Conservation (phyloP, 2,797 vertebrate species). For the Xyrichtys novacula region DNA sequence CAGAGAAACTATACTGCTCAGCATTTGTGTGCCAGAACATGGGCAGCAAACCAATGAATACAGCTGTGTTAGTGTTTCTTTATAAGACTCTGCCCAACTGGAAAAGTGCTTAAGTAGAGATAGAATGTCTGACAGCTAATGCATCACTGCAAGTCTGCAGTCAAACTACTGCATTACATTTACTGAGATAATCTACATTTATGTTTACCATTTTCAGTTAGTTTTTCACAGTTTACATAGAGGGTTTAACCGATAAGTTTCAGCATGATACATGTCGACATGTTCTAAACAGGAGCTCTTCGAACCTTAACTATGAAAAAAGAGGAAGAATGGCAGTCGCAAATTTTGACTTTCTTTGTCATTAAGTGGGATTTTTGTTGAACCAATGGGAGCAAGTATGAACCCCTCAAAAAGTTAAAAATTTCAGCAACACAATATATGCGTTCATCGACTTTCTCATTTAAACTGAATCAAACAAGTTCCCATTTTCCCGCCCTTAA, state of each 20-base stretch:
- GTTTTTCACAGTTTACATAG: too few species aligned
- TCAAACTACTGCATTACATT: background rate
- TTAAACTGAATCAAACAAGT: background rate
- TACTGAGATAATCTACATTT: too few species aligned
- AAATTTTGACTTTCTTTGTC: background rate
- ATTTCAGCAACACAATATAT: background rate
- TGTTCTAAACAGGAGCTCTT: too few species aligned
- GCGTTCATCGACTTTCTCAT: background rate
- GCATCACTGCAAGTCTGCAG: slow-evolving; percentile 32
- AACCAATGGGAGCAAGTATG: background rate
- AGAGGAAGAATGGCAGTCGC: background rate
- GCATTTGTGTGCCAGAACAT: slow-evolving; percentile 32
- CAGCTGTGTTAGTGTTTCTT: slow-evolving; percentile 28
- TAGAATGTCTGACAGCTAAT: slow-evolving; percentile 44
- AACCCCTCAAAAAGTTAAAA: background rate
- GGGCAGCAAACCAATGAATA: slow-evolving; percentile 47
- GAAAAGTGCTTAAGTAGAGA: slow-evolving; percentile 47
- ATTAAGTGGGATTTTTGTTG: too few species aligned
- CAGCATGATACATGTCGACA: too few species aligned
- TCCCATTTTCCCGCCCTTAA: background rate
- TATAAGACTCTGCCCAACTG: slow-evolving; percentile 22
- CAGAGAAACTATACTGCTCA: slow-evolving; percentile 32
- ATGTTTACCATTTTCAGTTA: too few species aligned
- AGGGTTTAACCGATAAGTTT: too few species aligned
- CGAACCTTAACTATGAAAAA: too few species aligned